Percentiles rank a stretch among this genome's conserved stretches.
phyloP scores from a whole-genome alignment of 64 coral and sea anemone species.

The Stylophora pistillata region DNA sequence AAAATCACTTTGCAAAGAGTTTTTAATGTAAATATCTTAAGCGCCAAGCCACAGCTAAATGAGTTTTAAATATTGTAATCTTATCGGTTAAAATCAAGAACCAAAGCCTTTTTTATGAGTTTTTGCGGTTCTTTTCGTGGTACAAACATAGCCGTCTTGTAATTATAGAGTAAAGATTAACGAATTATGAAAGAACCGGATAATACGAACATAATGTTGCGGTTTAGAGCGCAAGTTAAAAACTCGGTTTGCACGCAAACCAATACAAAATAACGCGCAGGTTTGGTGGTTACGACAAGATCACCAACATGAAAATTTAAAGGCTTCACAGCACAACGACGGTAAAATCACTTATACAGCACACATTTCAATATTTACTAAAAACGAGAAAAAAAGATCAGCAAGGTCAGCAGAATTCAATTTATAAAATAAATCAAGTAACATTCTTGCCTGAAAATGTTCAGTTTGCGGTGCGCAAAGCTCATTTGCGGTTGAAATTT shows the following conservation, averaged over 20 bases:
- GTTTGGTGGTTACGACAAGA: neutral
- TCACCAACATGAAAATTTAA: neutral
- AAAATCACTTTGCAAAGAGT: slow-evolving; percentile 25
- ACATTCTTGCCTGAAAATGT: neutral
- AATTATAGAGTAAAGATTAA: slow-evolving; percentile 55
- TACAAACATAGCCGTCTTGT: slow-evolving; percentile 41
- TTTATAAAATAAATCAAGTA: neutral
- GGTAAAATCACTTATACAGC: neutral
- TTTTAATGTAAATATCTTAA: slow-evolving; percentile 29
- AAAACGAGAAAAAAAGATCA: too few relatives aligned
- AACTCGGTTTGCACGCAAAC: slow-evolving; percentile 5
- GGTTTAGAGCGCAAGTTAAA: neutral
- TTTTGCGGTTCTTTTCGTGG: slow-evolving; percentile 43
- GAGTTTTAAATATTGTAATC: slow-evolving; percentile 35
- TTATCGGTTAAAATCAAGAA: slow-evolving; percentile 46
- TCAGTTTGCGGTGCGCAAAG: neutral
- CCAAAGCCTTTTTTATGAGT: slow-evolving; percentile 49
- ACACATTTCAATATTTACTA: neutral
- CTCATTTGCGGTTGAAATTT: slow-evolving; percentile 11
- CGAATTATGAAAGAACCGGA: slow-evolving; percentile 41
- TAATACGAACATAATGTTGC: slow-evolving; percentile 10
- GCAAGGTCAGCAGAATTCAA: too few relatives aligned
- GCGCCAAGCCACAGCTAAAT: slow-evolving; percentile 9
- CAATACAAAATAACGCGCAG: neutral
- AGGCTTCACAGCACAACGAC: neutral